Base-by-base conservation (phyloP, 35 echinoderm and acorn worm species). In the Holothuria glaberrima region DNA sequence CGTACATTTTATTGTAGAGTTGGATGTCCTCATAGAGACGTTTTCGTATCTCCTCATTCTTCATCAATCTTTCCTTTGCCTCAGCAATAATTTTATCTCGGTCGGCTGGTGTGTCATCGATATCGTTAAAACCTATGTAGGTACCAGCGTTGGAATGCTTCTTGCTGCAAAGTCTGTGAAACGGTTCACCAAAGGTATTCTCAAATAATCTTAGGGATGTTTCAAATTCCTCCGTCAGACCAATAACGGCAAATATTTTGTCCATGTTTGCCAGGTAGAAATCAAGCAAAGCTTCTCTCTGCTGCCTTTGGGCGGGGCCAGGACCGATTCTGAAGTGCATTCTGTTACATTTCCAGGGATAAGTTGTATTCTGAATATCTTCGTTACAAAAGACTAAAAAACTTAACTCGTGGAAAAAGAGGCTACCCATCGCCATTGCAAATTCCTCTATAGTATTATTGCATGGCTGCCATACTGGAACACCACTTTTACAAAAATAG, bases 171-270 rank as follows among this genome's bases (percentile, higher is more conserved):
- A 88, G 63, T 38, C 57, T 65, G n/a, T n/a, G n/a, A 30, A 88
- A 88, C 22, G 86, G 86, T 34, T 69, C 20, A 18, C 63, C 63
- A 30, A 68, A 88, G 4, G 65, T 71, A 22, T 69, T 14, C 32
- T 73, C 60, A 22, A 88, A 88, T 10, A 88, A 14, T 88, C 71
- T 71, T 14, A 88, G 36, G 10, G 86, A 88, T 22, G 86, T 88
- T n/a, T n/a, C n/a, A n/a, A n/a, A n/a, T n/a, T n/a, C n/a, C n/a
- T n/a, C n/a, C n/a, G n/a, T n/a, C n/a, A 72, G 19, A 9, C 86
- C 86, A 52, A 88, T 88, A 4, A 88, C 86, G 21, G 60, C 65
- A 38, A 88, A 88, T 46, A 65, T 69, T 31, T 88, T 88, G 21
- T 88, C 86, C 22, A 88, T 24, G 36, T 88, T 88, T 35, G 36